phyloP scores from a whole-genome alignment of 1,140 invertebrate species.

The Lucilia sericata region DNA sequence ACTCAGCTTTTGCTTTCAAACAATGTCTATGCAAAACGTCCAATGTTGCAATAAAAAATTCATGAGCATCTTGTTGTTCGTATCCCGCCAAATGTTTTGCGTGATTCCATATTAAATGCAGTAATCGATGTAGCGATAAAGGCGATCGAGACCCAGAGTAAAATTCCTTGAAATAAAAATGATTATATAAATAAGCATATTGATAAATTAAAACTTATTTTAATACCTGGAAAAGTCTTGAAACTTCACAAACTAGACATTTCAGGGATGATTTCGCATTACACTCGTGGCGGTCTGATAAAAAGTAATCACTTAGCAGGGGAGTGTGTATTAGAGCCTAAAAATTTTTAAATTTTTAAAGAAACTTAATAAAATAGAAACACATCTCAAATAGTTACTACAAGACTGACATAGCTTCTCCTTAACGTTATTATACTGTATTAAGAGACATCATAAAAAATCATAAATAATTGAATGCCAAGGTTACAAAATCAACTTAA shows the following conservation, averaged over 20 bases:
- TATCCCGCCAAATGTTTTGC: conserved; percentile 95
- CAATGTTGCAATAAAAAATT: conserved; percentile 96
- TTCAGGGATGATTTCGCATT: conserved; percentile 73
- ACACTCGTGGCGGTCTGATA: conserved; percentile 92
- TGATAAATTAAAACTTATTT: conserved; percentile 32
- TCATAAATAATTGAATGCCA: too few relatives aligned
- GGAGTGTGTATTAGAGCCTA: conserved; percentile 93
- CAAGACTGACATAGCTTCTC: too few relatives aligned
- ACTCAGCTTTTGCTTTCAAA: conserved; percentile 67
- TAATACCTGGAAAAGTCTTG: conserved; percentile 79
- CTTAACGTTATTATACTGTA: too few relatives aligned
- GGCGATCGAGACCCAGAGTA: conserved; percentile 91
- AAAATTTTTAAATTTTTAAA: conserved; percentile 36
- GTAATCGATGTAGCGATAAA: conserved; percentile 86
- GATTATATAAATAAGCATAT: not conserved
- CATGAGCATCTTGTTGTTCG: conserved; percentile 98
- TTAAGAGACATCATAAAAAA: too few relatives aligned
- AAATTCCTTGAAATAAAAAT: conserved; percentile 78
- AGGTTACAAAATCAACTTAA: too few relatives aligned
- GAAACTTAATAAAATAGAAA: not conserved
- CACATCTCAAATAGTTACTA: too few relatives aligned
- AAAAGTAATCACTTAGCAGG: conserved; percentile 93
- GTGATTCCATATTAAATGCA: conserved; percentile 97
- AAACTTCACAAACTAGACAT: conserved; percentile 95
- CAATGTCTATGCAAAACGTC: conserved; percentile 84